Evolutionary conservation across 1,140 invertebrate species (phyloP), one percentile per base, ranked within the genome.

Genomic region (Drosophila melanogaster): DNA sequence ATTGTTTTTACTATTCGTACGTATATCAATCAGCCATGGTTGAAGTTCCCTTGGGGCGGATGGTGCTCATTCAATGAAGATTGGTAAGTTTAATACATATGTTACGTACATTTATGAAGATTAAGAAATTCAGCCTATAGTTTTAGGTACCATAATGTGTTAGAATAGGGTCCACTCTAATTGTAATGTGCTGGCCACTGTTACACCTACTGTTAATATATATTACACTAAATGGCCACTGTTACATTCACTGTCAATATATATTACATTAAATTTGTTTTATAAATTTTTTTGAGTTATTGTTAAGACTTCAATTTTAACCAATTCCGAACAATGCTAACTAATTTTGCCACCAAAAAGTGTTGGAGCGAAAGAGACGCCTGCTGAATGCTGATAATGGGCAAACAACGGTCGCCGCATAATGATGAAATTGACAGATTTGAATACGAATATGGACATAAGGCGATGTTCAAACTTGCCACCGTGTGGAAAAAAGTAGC

Each of bases 271-370:
- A 30, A 30, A 8, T 10, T 7, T 30, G 6, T 6, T 30, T 8
- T 30, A 10, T 40, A 40, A 19, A 19, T 19, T 19, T 1, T 57
- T 47, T 53, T 51, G 3, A 1, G n/a, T 22, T 38, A 19, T 33
- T 26, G 3, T 50, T 19, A 51, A 8, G 0, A 40, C 15, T 69
- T 49, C 24, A 49, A 65, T 77, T 73, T 46, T 37, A 58, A 38
- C 56, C 41, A 65, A 57, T 33, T 41, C 17, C 22, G 11, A 54
- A 86, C 83, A 86, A 86, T 79, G 62, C 50, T 26, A 65, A 77
- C 62, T 87, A 87, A 87, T 87, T 89, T 77, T 47, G 85, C 67
- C 66, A 79, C 73, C 69, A 79, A 79, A 64, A 71, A 66, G 19
- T 54, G 61, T 79, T 61, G n/a, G 38, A 47, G 12, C 40, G 17